Conservation (phyloP, 2,888 invertebrate species). For the Parnassius apollo region DNA sequence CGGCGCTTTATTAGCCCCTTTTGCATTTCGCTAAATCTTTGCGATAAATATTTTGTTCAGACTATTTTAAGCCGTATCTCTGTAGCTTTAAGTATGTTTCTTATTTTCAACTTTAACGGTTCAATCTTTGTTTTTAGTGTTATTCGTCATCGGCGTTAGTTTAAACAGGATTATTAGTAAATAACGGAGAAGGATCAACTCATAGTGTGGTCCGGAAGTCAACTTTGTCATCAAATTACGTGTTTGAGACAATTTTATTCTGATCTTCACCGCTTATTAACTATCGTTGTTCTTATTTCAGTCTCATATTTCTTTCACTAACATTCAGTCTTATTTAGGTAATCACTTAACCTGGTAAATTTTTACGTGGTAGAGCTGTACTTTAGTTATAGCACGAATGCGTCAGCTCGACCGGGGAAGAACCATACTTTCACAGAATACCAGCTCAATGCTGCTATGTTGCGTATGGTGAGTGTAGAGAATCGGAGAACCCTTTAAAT, state of each 20-base stretch:
- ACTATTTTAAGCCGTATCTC: conserved; percentile 35
- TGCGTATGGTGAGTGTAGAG: no score
- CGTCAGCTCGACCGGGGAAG: no score
- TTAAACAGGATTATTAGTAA: conserved; percentile 11
- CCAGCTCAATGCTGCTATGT: no score
- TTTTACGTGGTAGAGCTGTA: neutral
- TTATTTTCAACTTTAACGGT: neutral
- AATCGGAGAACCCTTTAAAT: no score
- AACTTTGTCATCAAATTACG: conserved; percentile 58
- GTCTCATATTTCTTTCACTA: conserved; percentile 1
- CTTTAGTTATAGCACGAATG: no score
- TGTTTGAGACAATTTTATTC: conserved; percentile 59
- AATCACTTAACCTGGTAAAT: neutral
- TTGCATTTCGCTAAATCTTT: conserved; percentile 6
- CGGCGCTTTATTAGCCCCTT: conserved; percentile 47
- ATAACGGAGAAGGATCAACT: conserved; percentile 17
- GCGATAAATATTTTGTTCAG: conserved; percentile 24
- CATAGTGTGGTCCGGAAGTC: conserved; percentile 74
- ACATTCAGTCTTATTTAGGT: conserved; percentile 39
- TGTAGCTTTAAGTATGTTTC: neutral
- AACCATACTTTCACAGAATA: no score
- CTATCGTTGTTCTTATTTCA: neutral
- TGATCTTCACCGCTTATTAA: neutral
- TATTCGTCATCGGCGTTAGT: conserved; percentile 55
- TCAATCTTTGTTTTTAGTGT: conserved; percentile 21